Base-by-base conservation (phyloP, 30 jellyfish, hydroid and myxozoan genomes). In the Aurelia coerulea region DNA sequence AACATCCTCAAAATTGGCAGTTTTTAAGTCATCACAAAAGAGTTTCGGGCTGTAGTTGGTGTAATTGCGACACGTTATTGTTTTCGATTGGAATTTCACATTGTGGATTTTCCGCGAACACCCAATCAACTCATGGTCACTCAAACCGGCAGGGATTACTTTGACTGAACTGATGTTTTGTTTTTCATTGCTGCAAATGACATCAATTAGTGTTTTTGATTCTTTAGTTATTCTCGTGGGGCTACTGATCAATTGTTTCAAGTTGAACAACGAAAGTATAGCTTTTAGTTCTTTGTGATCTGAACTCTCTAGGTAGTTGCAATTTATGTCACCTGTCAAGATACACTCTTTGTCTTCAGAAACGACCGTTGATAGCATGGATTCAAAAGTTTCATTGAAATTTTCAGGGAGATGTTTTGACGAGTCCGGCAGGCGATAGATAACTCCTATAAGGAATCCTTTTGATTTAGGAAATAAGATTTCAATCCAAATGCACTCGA, bases 381-480 rank as follows among this genome's bases (percentile, higher is more conserved):
- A 58, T 79, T 79, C 78, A 79, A 79, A 79, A 10, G 64, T 62
- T 23, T 68, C 64, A 12, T 50, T 54, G 83, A 64, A 80, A 80
- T 67, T 65, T 51, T 66, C 83, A 14, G 90, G 83, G 1, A 80
- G 90, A 67, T 80, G 72, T 35, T 80, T 80, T 65, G 90, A 80
- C 72, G 90, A 34, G 81, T 80, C 83, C 4, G 83, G 90, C 62
- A 73, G 90, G 74, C 90, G 83, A 50, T 80, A 80, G 71, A 80
- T 80, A 10, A 80, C 72, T 68, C 90, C 90, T 34, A 80, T 80
- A 80, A 65, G 83, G 56, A 46, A 34, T 23, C 78, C 88, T 77
- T 56, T 54, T 77, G 88, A 54, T 58, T 77, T 77, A 6, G 88
- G 88, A 60, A 77, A 58, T 33, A 77, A 77, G 33, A 77, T 77